Conservation (phyloP, 1,140 invertebrate genomes). For the Cotesia glomerata region DNA sequence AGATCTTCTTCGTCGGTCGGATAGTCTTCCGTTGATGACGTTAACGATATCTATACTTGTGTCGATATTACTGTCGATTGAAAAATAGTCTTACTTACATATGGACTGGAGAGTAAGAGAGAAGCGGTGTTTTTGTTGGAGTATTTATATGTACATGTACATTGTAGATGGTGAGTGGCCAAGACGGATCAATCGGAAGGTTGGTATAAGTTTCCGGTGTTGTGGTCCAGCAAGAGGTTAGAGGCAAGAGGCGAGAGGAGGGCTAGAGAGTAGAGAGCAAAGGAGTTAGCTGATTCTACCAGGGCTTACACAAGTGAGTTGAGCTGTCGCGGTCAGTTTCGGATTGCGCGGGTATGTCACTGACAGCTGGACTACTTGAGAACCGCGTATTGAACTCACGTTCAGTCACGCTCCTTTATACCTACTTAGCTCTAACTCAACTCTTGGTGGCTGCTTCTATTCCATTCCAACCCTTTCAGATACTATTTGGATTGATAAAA, state of each 20-base stretch:
- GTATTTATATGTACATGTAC: slow-evolving; percentile 32
- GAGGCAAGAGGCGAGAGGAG: no score
- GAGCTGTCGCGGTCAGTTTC: slow-evolving; percentile 62
- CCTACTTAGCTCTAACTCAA: slow-evolving; percentile 56
- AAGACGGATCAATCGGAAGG: slow-evolving; percentile 62
- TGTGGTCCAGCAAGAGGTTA: slow-evolving; percentile 43
- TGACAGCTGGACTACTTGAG: slow-evolving; percentile 58
- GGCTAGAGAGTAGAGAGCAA: not conserved
- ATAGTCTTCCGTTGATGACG: slow-evolving; percentile 10
- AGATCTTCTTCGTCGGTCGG: not conserved
- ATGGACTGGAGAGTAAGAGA: no score
- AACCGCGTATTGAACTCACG: slow-evolving; percentile 60
- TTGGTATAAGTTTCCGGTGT: slow-evolving; percentile 31
- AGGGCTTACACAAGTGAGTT: slow-evolving; percentile 37
- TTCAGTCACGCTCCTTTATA: slow-evolving; percentile 61
- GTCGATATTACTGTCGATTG: not conserved
- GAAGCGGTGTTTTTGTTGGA: slow-evolving; percentile 41
- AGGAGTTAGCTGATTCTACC: no score
- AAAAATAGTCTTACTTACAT: no score
- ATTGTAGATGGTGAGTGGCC: slow-evolving; percentile 51
- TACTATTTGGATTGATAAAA: not conserved
- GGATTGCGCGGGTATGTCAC: slow-evolving; percentile 59
- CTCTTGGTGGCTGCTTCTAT: slow-evolving; percentile 24
- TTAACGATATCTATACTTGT: not conserved
- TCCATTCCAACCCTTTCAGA: slow-evolving; percentile 10